phyloP scores from a whole-genome alignment of 2,888 invertebrate species.

The Erebia aethiops region DNA sequence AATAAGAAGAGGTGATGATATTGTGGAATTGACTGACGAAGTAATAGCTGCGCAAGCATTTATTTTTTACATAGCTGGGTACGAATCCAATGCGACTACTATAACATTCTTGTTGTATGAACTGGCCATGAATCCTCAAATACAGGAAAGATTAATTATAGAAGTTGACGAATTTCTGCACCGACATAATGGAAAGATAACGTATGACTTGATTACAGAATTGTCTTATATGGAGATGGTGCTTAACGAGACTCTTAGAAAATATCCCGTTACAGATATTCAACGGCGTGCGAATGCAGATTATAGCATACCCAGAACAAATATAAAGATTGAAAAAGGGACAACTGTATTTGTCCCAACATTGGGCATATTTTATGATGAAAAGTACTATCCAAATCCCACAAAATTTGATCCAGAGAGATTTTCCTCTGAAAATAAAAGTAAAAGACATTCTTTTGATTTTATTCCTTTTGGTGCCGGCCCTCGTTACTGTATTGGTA shows the following conservation, averaged over 20 bases:
- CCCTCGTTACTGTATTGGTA: slow-evolving; percentile 66
- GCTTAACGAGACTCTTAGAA: slow-evolving; percentile 46
- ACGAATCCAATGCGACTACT: slow-evolving; percentile 70
- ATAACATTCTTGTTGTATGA: slow-evolving; percentile 60
- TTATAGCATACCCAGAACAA: slow-evolving; percentile 3
- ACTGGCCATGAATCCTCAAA: slow-evolving; percentile 58
- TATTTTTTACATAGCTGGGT: slow-evolving; percentile 64
- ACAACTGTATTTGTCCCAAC: not conserved
- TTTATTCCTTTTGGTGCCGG: slow-evolving; percentile 70
- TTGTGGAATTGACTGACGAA: not conserved
- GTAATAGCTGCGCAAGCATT: slow-evolving; percentile 12
- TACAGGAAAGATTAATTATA: slow-evolving; percentile 58
- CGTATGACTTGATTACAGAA: slow-evolving; percentile 61
- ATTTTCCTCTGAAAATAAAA: slow-evolving; percentile 58
- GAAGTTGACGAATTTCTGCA: slow-evolving; percentile 56
- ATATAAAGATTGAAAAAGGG: slow-evolving; percentile 6
- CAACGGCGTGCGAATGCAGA: not conserved
- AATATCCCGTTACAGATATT: slow-evolving; percentile 5
- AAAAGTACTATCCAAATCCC: slow-evolving; percentile 66
- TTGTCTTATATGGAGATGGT: slow-evolving; percentile 66
- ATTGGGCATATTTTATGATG: slow-evolving; percentile 46
- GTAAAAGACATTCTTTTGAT: slow-evolving; percentile 55
- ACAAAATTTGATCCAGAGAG: slow-evolving; percentile 73
- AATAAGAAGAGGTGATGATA: slow-evolving; percentile 34
- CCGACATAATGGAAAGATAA: slow-evolving; percentile 55